Evolutionary conservation across 2,113 vertebrate species (phyloP).

Genomic region (Antechinus flavipes): DNA sequence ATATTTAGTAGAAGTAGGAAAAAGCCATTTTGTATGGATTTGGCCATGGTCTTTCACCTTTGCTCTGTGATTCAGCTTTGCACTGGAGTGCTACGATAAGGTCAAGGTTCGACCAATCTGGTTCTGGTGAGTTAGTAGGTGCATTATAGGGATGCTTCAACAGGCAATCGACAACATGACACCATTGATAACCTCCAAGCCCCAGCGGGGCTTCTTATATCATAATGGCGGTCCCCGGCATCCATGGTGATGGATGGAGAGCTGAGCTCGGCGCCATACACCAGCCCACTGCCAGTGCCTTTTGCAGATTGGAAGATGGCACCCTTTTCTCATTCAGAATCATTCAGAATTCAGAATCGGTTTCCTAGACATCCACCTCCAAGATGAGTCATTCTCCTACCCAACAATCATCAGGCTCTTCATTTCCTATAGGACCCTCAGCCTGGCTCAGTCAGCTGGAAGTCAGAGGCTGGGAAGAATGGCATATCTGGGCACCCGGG

Average conservation of each 20-base stretch:
- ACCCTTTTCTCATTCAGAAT: constrained; percentile 70
- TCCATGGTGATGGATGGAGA: constrained; percentile 94
- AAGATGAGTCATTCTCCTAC: too few relatives aligned
- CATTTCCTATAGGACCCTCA: background rate
- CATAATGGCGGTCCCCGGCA: constrained; percentile 90
- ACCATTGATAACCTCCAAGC: too few relatives aligned
- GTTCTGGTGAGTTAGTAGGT: constrained; percentile 84
- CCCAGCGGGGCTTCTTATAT: constrained; percentile 88
- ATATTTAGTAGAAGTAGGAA: constrained; percentile 91
- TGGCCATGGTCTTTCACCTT: too few relatives aligned
- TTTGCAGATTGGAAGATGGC: constrained; percentile 51
- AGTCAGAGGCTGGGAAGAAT: too few relatives aligned
- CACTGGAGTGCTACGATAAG: constrained; percentile 78
- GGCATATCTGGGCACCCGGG: too few relatives aligned
- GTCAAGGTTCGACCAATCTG: constrained; percentile 85
- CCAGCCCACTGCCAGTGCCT: constrained; percentile 90
- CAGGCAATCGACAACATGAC: constrained; percentile 15
- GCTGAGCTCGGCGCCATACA: constrained; percentile 93
- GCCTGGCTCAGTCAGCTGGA: background rate
- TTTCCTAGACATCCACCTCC: too few relatives aligned
- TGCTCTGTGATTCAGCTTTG: constrained; percentile 88
- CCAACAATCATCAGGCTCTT: background rate
- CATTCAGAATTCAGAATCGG: too few relatives aligned
- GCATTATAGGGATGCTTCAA: constrained; percentile 86
- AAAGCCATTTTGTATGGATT: constrained; percentile 78